Base-by-base conservation (phyloP, 92 coral and sea anemone genomes). In the Palythoa grandis region DNA sequence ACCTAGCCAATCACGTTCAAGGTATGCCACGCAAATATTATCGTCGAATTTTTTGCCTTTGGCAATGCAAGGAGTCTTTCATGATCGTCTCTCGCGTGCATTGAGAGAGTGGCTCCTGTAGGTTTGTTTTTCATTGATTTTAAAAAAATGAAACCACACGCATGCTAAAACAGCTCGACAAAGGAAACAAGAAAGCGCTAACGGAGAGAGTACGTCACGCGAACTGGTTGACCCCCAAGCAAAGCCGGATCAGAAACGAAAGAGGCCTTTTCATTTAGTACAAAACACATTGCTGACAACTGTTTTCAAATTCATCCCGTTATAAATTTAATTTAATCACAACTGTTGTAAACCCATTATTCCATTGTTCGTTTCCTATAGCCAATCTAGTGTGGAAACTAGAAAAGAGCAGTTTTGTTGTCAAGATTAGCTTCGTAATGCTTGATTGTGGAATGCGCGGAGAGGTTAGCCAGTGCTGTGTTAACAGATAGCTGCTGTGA, bases 381-480 rank as follows among this genome's bases (percentile, higher is more conserved):
- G 47, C 39, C 22, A 40, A 63, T 66, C 75, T 23, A 23, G 11
- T 47, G 35, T 24, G 47, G 20, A 80, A 67, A 66, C 85, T 66
- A 63, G 53, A 12, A 40, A 66, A 80, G 75, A 80, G 85, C 74
- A 20, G 19, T 79, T 79, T 61, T 79, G 72, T 79, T 79, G 84
- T 79, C 84, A 67, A 80, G 85, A 66, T 80, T 50, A 67, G 12
- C 60, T 7, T 5, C 35, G 85, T 80, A 80, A 80, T 66, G 85
- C 74, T 65, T 43, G 63, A 47, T 65, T 58, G 57, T 63, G 75
- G 85, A 66, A 80, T 80, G 74, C 22, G 43, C 47, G 35, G 35
- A 29, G 14, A 9, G 16, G 60, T 8, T 66, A 23, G 58, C 35
- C 11, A 23, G 16, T 43, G 12, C 12, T 52, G 23, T 12, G 29